Percentiles rank a stretch among this genome's conserved stretches.
phyloP scores from a whole-genome alignment of 2,113 vertebrate genomes.

The Pyrgilauda ruficollis region DNA sequence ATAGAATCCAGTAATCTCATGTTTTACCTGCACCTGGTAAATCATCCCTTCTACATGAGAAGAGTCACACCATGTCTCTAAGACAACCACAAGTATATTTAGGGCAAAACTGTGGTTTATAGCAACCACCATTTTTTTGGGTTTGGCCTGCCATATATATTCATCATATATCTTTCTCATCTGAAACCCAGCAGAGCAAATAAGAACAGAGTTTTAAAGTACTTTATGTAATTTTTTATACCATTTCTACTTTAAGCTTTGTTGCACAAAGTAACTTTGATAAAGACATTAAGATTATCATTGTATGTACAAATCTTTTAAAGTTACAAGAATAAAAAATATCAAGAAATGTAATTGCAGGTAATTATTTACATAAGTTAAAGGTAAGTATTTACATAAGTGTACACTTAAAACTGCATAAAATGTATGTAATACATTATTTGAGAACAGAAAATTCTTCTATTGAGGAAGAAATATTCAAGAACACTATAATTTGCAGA shows the following conservation, averaged over 20 bases:
- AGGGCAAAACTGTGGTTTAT: slow-evolving; percentile 69
- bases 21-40: slow-evolving; percentile 72
- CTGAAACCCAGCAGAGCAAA: slow-evolving; percentile 60
- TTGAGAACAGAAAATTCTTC: neutral
- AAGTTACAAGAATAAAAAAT: neutral
- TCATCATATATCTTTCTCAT: slow-evolving; percentile 78
- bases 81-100: slow-evolving; percentile 71
- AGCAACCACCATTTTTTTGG: neutral
- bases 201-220: neutral
- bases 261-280: neutral
- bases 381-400: neutral
- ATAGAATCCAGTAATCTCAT: neutral
- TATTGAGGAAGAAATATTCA: neutral
- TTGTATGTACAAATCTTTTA: neutral
- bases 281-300: neutral
- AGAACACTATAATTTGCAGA: neutral
- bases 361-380: neutral
- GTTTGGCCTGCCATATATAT: slow-evolving; percentile 74
- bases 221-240: neutral
- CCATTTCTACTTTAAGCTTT: neutral
- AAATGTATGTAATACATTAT: neutral
- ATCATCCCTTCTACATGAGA: slow-evolving; percentile 76
- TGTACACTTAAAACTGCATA: neutral
- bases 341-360: neutral
- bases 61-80: slow-evolving; percentile 78